Evolutionary conservation across 23 tunicate species (phyloP).

Genomic region (Trididemnum miniatum): DNA sequence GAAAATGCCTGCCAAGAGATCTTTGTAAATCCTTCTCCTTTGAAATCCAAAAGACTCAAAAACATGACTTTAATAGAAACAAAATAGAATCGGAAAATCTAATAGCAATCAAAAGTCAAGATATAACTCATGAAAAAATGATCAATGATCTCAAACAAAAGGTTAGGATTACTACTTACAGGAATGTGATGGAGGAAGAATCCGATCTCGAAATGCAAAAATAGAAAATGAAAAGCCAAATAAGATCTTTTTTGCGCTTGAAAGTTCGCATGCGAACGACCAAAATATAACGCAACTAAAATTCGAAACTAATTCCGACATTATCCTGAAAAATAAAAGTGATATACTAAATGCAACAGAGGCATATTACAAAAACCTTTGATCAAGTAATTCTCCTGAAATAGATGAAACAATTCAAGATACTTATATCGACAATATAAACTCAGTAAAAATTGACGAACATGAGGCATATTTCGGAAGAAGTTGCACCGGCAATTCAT

Average conservation of each 20-base stretch:
- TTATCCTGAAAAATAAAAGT: neutral
- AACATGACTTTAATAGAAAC: neutral
- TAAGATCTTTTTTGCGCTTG: neutral
- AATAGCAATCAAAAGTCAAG: neutral
- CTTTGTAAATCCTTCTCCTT: neutral
- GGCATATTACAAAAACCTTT: neutral
- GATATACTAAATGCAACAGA: neutral
- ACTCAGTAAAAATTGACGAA: neutral
- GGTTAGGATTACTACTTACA: neutral
- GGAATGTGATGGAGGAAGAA: neutral
- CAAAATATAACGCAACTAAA: no score
- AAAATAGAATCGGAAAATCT: neutral
- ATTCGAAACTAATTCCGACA: neutral
- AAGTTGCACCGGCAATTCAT: neutral
- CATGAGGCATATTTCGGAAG: neutral
- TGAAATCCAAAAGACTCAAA: neutral
- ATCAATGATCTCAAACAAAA: neutral
- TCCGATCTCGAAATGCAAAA: neutral
- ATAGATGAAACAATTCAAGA: no score
- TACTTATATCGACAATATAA: no score
- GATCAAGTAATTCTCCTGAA: neutral
- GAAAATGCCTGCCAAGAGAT: neutral
- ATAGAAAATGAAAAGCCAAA: constrained; percentile 2
- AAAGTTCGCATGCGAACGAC: neutral
- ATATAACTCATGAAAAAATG: neutral